Evolutionary conservation across 2,888 invertebrate genomes (phyloP).

Genomic region (Pinctada fucata): DNA sequence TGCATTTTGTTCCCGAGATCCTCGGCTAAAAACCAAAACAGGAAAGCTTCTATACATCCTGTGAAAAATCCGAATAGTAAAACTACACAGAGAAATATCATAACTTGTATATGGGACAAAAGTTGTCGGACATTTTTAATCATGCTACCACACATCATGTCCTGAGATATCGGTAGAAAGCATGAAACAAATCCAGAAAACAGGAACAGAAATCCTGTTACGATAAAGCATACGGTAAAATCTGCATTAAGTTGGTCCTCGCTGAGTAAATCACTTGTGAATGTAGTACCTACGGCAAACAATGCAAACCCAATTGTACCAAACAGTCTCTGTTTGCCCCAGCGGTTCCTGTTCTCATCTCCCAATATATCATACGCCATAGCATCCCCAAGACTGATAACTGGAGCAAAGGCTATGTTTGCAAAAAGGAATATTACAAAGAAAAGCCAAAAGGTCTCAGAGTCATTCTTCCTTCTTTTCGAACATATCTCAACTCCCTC

Average conservation of each 20-base stretch:
- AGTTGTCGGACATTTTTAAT: slow-evolving; percentile 86
- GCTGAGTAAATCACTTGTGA: slow-evolving; percentile 64
- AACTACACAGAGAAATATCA: slow-evolving; percentile 88
- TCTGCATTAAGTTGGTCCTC: slow-evolving; percentile 39
- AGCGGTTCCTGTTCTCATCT: slow-evolving; percentile 86
- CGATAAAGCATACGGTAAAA: slow-evolving; percentile 65
- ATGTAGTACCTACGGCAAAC: slow-evolving; percentile 75
- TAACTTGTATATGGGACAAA: slow-evolving; percentile 87
- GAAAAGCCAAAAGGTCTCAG: slow-evolving; percentile 85
- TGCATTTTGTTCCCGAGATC: slow-evolving; percentile 54
- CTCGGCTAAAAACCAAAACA: slow-evolving; percentile 86
- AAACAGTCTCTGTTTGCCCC: slow-evolving; percentile 91
- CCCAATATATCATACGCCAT: slow-evolving; percentile 91
- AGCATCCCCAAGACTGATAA: slow-evolving; percentile 93
- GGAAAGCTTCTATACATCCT: slow-evolving; percentile 92
- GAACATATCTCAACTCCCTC: slow-evolving; percentile 30
- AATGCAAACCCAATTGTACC: slow-evolving; percentile 89
- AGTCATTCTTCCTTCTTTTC: slow-evolving; percentile 23
- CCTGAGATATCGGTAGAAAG: slow-evolving; percentile 58
- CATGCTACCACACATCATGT: slow-evolving; percentile 75
- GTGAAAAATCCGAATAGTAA: slow-evolving; percentile 90
- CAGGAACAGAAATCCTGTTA: slow-evolving; percentile 82
- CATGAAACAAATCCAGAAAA: slow-evolving; percentile 85
- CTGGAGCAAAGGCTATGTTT: slow-evolving; percentile 88
- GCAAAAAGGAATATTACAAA: slow-evolving; percentile 88